Conservation (phyloP, 2,888 invertebrate species). For the Hipparchia sbordonii region DNA sequence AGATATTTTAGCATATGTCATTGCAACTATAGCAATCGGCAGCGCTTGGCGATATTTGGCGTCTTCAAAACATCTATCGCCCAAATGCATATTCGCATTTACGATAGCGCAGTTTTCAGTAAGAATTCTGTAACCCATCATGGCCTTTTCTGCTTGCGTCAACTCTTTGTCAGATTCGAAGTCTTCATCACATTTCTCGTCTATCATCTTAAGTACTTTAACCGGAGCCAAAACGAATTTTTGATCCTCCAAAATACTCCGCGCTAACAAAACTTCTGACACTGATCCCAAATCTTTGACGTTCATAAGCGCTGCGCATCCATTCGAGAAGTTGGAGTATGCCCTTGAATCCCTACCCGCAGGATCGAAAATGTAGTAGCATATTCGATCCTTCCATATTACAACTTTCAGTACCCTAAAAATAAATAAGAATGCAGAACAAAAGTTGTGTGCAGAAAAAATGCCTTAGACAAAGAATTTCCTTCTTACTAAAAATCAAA, state of each 20-base stretch:
- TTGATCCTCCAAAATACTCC: constrained; percentile 74
- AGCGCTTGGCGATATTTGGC: constrained; percentile 84
- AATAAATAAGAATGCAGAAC: constrained; percentile 4
- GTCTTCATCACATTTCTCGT: constrained; percentile 69
- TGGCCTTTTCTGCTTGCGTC: constrained; percentile 73
- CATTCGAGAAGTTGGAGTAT: constrained; percentile 72
- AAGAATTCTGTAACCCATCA: constrained; percentile 81
- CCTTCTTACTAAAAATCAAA: background rate
- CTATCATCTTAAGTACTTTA: constrained; percentile 72
- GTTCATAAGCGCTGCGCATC: constrained; percentile 82
- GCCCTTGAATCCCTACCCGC: constrained; percentile 80
- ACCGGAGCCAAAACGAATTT: constrained; percentile 77
- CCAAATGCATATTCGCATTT: constrained; percentile 82
- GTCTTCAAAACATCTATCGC: constrained; percentile 82
- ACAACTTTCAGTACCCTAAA: constrained; percentile 73
- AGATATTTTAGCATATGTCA: constrained; percentile 86
- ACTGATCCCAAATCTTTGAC: constrained; percentile 78
- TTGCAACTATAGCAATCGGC: constrained; percentile 81
- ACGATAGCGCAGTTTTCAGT: constrained; percentile 82
- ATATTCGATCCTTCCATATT: constrained; percentile 83
- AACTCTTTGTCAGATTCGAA: constrained; percentile 76
- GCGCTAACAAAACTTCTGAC: constrained; percentile 75
- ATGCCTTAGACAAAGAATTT: too few species aligned
- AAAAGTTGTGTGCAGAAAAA: background rate
- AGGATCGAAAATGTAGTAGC: constrained; percentile 86